A percentile compares a stretch with the other conserved stretches of the same genome.
phyloP scores from a whole-genome alignment of 2,113 vertebrate species.

The Hypanus sabinus region DNA sequence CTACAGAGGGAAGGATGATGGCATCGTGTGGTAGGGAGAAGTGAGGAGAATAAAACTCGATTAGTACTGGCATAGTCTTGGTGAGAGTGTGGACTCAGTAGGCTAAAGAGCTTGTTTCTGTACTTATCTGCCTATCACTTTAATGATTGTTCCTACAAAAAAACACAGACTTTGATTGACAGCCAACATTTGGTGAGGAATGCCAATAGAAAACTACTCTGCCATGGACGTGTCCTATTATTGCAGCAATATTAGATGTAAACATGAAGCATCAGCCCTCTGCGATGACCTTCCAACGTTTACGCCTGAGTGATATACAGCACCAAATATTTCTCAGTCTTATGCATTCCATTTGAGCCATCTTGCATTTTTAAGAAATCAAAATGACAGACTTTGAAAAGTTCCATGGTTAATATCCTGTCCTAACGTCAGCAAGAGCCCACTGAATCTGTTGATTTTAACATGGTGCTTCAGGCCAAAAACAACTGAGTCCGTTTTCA shows the following conservation, averaged over 20 bases:
- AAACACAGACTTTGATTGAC: neutral
- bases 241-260: neutral
- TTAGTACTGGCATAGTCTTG: too few species aligned
- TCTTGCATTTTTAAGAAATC: neutral
- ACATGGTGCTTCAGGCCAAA: neutral
- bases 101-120: too few species aligned
- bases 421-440: neutral
- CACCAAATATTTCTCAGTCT: neutral
- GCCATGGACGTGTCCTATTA: neutral
- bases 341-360: neutral
- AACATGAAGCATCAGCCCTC: neutral
- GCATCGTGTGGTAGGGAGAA: too few species aligned
- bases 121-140: too few species aligned
- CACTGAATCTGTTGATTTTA: neutral
- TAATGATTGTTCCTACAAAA: neutral
- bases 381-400: neutral
- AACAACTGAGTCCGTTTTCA: neutral
- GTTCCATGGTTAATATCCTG: neutral
- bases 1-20: too few species aligned
- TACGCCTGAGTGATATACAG: neutral
- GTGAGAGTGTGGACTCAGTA: too few species aligned
- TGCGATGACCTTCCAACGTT: neutral
- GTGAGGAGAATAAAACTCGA: too few species aligned
- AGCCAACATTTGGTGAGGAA: neutral
- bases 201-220: neutral